Evolutionary conservation across 2,797 vertebrate genomes (phyloP).

Genomic region (Oryzias dopingdopingensis): DNA sequence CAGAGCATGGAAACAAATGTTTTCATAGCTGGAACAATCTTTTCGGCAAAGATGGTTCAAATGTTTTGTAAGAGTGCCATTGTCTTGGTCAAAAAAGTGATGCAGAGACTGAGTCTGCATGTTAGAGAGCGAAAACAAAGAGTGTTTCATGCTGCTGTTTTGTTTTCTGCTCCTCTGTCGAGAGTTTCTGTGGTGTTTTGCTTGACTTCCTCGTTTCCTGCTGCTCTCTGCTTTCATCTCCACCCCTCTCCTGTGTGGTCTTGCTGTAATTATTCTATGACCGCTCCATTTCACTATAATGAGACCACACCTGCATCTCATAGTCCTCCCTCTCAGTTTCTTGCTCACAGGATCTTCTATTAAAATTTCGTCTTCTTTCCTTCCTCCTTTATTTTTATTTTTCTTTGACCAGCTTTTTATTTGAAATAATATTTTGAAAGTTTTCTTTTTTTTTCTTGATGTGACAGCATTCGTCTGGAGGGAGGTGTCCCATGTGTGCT

Average conservation of each 20-base stretch:
- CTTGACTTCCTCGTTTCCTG: conserved; percentile 15
- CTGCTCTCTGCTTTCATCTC: conserved; percentile 28
- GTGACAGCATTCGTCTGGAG: conserved; percentile 68
- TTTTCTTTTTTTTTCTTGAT: conserved; percentile 40
- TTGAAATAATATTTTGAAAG: conserved; percentile 76
- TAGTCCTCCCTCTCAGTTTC: conserved; percentile 63
- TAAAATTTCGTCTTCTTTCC: conserved; percentile 34
- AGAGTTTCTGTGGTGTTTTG: not conserved
- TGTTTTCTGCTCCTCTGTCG: conserved; percentile 3
- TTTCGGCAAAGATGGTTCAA: conserved; percentile 55
- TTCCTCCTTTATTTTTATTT: conserved; percentile 28
- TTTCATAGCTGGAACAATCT: conserved; percentile 69
- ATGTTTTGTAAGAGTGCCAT: conserved; percentile 20
- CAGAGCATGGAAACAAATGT: conserved; percentile 51
- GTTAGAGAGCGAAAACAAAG: not conserved
- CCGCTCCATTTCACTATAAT: conserved; percentile 54
- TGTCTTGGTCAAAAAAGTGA: conserved; percentile 12
- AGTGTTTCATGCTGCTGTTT: not conserved
- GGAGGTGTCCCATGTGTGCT: conserved; percentile 66
- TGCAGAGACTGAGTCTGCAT: not conserved
- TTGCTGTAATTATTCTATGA: conserved; percentile 42
- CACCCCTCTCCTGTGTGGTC: conserved; percentile 62
- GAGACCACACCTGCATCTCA: conserved; percentile 65
- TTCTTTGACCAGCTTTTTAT: conserved; percentile 51
- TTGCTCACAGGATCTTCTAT: conserved; percentile 52